A percentile compares a stretch with the other conserved stretches of the same genome.
Evolutionary conservation across 2,797 vertebrate genomes (phyloP).

Genomic region (Sylvilagus floridanus): DNA sequence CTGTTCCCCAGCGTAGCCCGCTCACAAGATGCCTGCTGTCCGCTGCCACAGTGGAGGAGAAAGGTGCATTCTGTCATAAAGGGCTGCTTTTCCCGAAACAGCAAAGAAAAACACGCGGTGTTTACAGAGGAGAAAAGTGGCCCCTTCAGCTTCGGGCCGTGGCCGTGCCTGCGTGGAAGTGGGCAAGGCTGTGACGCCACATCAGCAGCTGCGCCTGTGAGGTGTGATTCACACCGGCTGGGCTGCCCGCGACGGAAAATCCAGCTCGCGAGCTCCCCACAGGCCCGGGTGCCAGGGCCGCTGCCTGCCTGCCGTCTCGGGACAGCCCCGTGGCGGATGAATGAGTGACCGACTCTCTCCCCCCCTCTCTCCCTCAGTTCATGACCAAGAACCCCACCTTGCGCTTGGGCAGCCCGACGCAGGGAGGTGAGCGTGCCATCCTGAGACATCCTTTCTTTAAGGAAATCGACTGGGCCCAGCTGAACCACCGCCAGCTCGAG

Average conservation of each 20-base stretch:
- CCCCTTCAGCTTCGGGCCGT: slow-evolving; percentile 67
- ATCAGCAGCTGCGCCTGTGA: neutral
- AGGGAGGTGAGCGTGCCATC: slow-evolving; percentile 93
- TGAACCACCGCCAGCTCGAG: slow-evolving; percentile 94
- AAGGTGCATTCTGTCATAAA: slow-evolving; percentile 44
- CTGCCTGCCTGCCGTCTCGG: slow-evolving; percentile 13
- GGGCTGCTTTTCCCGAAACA: slow-evolving; percentile 69
- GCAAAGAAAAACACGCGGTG: slow-evolving; percentile 65
- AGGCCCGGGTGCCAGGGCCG: neutral
- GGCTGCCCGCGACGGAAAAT: slow-evolving; percentile 68
- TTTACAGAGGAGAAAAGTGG: slow-evolving; percentile 71
- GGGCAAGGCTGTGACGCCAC: slow-evolving; percentile 64
- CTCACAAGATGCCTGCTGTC: slow-evolving; percentile 68
- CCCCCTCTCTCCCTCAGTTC: slow-evolving; percentile 89
- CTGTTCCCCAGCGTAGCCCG: slow-evolving; percentile 74
- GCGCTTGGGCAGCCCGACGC: slow-evolving; percentile 93
- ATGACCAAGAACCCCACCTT: slow-evolving; percentile 95
- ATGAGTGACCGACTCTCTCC: slow-evolving; percentile 33
- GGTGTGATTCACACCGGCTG: slow-evolving; percentile 73
- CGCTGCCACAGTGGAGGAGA: slow-evolving; percentile 29
- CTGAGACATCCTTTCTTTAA: slow-evolving; percentile 93
- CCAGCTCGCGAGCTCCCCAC: slow-evolving; percentile 70
- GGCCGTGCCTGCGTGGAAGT: slow-evolving; percentile 73
- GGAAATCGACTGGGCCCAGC: slow-evolving; percentile 94
- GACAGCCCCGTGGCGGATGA: neutral